Evolutionary conservation across 2,888 invertebrate genomes (phyloP), one percentile per base, ranked within the genome.

Genomic region (Artemia sinica): DNA sequence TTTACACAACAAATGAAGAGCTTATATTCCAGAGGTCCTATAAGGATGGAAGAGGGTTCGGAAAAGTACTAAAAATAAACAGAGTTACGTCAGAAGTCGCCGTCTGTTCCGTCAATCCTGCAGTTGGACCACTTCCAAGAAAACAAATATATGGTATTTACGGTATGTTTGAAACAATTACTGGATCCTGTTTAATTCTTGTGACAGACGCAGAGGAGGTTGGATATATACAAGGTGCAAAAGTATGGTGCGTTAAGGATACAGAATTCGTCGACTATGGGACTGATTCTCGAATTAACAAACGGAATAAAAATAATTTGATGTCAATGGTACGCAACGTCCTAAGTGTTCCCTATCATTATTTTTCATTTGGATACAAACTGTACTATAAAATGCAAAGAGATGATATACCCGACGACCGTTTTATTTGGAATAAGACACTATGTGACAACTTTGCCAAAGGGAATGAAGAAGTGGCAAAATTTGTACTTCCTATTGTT

Each of bases 331-430:
- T 97, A 12, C 86, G 88, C 70, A 81, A 83, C 70, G 87, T 91
- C 0, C 80, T 98, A 69, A 84, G 86, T 58, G 88, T 89, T 1
- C 91, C 92, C 1, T 85, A 86, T 74, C 89, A 90, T 74, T 98
- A 95, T 80, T 97, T 91, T 80, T 95, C 94, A 14, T 90, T 92
- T 75, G 87, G 89, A 1, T 92, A 91, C 76, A 97, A 98, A 79
- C 79, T 98, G 69, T 91, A 92, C 41, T 94, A 95, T 78, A 84
- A 91, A 0, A 82, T 93, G 77, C 96, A 98, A 78, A 81, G 93
- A 72, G 80, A 94, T 72, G 87, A 89, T 74, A 86, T 87, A 51
- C 88, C 93, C 0, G 96, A 97, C 78, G 81, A 82, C 18, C 82
- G 93, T 69, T 98, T 96, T 79, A 84, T 96, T 8, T 98, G 97